phyloP scores from a whole-genome alignment of 2,113 vertebrate genomes.

The Zosterops japonicus region DNA sequence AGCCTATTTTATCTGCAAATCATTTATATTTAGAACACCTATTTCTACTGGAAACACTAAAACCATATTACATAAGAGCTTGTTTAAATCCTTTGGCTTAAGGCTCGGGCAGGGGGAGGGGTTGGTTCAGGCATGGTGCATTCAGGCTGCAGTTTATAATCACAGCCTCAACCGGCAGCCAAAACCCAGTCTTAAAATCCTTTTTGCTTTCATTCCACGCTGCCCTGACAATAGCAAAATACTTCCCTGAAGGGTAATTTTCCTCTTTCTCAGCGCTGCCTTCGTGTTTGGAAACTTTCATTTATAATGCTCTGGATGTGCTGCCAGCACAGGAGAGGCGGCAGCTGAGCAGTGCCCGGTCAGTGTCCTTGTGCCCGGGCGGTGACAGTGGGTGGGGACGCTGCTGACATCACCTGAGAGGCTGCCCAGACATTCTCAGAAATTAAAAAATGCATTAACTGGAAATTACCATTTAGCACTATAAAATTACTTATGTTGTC shows the following conservation, averaged over 20 bases:
- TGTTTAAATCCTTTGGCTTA: conserved; percentile 61
- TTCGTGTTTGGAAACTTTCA: background rate
- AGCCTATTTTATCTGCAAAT: conserved; percentile 59
- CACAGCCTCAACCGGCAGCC: background rate
- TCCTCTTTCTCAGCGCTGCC: background rate
- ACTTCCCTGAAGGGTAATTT: background rate
- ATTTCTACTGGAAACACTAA: conserved; percentile 61
- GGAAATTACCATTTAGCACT: background rate
- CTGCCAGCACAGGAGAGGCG: background rate
- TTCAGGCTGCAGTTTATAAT: background rate
- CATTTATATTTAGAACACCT: conserved; percentile 64
- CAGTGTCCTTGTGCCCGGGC: background rate
- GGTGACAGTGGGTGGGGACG: background rate
- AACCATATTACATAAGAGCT: conserved; percentile 49
- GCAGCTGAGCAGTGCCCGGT: background rate
- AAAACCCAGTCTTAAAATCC: background rate
- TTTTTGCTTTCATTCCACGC: background rate
- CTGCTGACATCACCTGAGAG: background rate
- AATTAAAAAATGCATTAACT: background rate
- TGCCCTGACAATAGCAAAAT: background rate
- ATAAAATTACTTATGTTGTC: rapidly evolving
- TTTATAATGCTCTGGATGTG: background rate
- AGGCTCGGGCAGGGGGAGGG: conserved; percentile 35
- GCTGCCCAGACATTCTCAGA: background rate
- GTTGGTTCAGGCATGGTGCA: background rate